phyloP scores from a whole-genome alignment of 2,797 vertebrate genomes.

The Enteromius treurensis region DNA sequence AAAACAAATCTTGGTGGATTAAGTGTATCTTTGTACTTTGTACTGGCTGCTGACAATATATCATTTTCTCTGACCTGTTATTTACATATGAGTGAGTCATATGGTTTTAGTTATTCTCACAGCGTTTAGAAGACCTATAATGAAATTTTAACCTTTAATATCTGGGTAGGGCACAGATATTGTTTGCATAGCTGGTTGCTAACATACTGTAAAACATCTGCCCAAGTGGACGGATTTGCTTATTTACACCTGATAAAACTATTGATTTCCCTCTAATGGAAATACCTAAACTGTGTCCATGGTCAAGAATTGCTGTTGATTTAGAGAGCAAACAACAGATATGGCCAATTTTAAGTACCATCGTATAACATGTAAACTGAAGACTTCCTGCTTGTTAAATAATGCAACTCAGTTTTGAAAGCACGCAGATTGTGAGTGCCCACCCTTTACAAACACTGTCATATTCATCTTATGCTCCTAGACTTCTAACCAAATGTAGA shows the following conservation, averaged over 20 bases:
- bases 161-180: constrained; percentile 47
- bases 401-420: constrained; percentile 14
- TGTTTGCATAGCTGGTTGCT: constrained; percentile 62
- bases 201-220: constrained; percentile 58
- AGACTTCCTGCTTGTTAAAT: constrained; percentile 19
- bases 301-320: constrained; percentile 12
- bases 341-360: background rate
- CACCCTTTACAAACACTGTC: constrained; percentile 15
- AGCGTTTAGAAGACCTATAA: constrained; percentile 47
- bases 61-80: background rate
- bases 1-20: background rate
- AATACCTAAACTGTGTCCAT: background rate
- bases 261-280: background rate
- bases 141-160: constrained; percentile 43
- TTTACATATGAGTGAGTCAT: constrained; percentile 24
- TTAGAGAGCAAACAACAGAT: constrained; percentile 17
- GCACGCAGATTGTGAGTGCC: constrained; percentile 15
- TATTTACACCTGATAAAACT: constrained; percentile 28
- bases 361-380: constrained; percentile 30
- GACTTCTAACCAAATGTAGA: constrained; percentile 27
- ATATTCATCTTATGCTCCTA: constrained; percentile 25
- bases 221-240: constrained; percentile 42
- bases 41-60: background rate
- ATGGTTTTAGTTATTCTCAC: constrained; percentile 60
- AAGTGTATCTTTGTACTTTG: background rate